phyloP scores from a whole-genome alignment of 2,797 vertebrate species.

The Anolis apletophallus region DNA sequence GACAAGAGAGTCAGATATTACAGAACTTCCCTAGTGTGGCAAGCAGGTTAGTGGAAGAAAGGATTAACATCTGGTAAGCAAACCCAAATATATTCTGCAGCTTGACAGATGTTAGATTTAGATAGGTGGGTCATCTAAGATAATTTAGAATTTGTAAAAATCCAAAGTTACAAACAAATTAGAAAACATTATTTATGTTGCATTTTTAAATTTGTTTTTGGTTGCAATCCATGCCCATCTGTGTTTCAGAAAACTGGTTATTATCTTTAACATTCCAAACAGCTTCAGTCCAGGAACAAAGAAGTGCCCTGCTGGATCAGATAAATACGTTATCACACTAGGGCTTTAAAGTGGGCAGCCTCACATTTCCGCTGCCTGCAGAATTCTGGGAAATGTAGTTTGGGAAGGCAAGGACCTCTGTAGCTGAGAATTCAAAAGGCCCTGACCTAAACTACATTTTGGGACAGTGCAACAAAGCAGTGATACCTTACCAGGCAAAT shows the following conservation, averaged over 20 bases:
- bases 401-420: too few relatives aligned
- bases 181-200: not conserved
- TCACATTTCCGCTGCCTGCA: too few relatives aligned
- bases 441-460: too few relatives aligned
- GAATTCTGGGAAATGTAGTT: too few relatives aligned
- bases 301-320: too few relatives aligned
- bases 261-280: not conserved
- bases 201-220: not conserved
- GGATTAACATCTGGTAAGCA: not conserved
- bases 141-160: not conserved
- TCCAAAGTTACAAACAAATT: not conserved
- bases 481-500: too few relatives aligned
- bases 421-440: too few relatives aligned
- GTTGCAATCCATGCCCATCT: not conserved
- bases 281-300: not conserved
- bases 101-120: not conserved
- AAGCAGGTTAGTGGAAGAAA: not conserved
- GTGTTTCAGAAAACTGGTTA: not conserved
- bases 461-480: too few relatives aligned
- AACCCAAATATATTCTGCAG: not conserved
- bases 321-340: too few relatives aligned
- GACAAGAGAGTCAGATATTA: not conserved
- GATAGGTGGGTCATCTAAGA: not conserved
- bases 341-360: too few relatives aligned
- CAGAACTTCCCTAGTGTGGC: not conserved